Base-by-base conservation (phyloP, 2,797 vertebrate species). In the Falco novaeseelandiae region DNA sequence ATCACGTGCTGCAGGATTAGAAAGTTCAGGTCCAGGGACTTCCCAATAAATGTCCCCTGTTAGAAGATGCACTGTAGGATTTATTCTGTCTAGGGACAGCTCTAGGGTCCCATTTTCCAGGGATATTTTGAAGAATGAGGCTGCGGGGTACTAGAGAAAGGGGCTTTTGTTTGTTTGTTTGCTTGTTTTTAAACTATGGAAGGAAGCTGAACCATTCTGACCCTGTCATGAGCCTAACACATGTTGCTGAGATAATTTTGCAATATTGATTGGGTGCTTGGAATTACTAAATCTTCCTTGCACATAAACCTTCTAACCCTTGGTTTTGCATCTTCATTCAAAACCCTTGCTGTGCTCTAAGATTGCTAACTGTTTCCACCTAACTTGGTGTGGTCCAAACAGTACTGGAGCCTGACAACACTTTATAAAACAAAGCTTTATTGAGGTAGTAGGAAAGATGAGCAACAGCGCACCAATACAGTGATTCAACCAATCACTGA, bases 381-480 rank as follows among this genome's bases (percentile, higher is more conserved):
- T 71, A n/a, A 65, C 61, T 61, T 54, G 9, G 3, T 61, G 21
- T 42, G 36, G 12, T 72, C 49, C 36, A 57, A 87, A 57, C 27
- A 63, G 10, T 40, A 78, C 38, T 17, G 73, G 29, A 63, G 58
- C 52, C 84, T 48, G 36, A 29, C 3, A 62, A n/a, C 11, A 34
- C 15, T 62, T 74, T 48, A 20, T 22, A 23, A 78, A 54, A 26
- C 65, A 91, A 70, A 89, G 8, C 49, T 71, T 25, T 67, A 17
- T 4, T 57, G 82, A 76, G 14, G 36, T n/a, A 61, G 27, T 54
- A 42, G 34, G 66, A 79, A 87, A 82, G 71, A 76, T 38, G 78
- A 59, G 44, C 29, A 78, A 36, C 30, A 30, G 30, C 0, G 2
- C 84, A 40, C 15, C 52, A 17, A 51, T 12, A 29, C 0, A 1